phyloP scores from a whole-genome alignment of 2,888 invertebrate genomes.

The Digitonthophagus gazella region DNA sequence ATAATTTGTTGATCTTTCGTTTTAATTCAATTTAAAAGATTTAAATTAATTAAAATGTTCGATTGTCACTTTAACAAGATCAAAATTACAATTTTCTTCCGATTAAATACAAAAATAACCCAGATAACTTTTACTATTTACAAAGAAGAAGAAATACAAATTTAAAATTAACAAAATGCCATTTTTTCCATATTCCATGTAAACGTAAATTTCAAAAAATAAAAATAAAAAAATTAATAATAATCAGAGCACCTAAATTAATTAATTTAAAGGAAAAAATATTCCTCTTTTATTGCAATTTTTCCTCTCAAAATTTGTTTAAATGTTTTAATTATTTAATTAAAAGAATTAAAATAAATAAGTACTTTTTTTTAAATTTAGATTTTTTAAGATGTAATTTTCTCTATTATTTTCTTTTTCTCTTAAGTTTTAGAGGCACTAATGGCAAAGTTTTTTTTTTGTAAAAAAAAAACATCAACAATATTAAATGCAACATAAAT shows the following conservation, averaged over 20 bases:
- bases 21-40: too few species aligned
- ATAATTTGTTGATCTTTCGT: too few species aligned
- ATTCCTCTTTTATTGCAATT: neutral
- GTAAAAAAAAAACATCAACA: neutral
- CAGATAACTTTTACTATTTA: neutral
- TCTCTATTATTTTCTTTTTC: neutral
- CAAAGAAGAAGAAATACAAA: neutral
- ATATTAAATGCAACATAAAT: neutral
- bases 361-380: too few species aligned
- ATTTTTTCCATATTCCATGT: neutral
- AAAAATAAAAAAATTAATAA: too few species aligned
- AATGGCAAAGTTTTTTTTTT: slow-evolving; percentile 1
- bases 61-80: too few species aligned
- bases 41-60: neutral
- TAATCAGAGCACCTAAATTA: neutral
- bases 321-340: too few species aligned
- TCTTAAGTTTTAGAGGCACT: slow-evolving; percentile 6
- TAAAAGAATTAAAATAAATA: neutral
- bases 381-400: neutral
- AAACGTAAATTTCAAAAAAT: neutral
- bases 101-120: neutral
- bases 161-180: neutral
- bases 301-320: neutral
- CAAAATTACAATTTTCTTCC: too few species aligned
- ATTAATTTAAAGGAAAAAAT: neutral